These are phyloP conservation scores for Coleophora deauratella DNA, from an alignment of 2,888 invertebrate species.

Conservation along the genomic window DNA sequence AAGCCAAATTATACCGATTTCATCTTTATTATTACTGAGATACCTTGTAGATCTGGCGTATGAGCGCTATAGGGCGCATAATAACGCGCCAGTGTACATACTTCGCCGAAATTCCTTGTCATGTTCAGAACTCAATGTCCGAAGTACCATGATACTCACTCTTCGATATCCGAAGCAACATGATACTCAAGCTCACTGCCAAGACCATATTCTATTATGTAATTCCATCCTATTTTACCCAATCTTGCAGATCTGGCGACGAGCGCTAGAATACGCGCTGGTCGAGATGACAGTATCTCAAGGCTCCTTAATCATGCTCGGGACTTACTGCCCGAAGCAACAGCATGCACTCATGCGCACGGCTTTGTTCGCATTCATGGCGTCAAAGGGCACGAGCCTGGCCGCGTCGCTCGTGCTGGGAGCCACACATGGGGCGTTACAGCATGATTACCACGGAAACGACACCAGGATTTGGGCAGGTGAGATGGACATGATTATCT, in stretches of 20 bases:
- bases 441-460: conserved; percentile 46
- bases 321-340: conserved; percentile 46
- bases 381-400: conserved; percentile 41
- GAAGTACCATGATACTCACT: too few relatives aligned
- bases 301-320: conserved; percentile 56
- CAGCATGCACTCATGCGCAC: conserved; percentile 40
- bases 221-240: not conserved
- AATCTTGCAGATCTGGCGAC: conserved; percentile 51
- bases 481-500: conserved; percentile 12
- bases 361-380: conserved; percentile 36
- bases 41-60: too few relatives aligned
- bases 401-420: conserved; percentile 41
- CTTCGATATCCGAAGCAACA: too few relatives aligned
- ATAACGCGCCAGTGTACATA: too few relatives aligned
- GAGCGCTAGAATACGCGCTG: conserved; percentile 54
- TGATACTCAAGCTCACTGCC: too few relatives aligned
- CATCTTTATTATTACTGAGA: too few relatives aligned
- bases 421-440: conserved; percentile 48
- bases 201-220: too few relatives aligned
- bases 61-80: too few relatives aligned
- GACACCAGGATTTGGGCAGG: conserved; percentile 40
- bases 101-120: too few relatives aligned
- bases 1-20: too few relatives aligned
- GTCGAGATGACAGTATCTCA: conserved; percentile 52
- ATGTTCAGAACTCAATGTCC: too few relatives aligned